A percentile compares a stretch with the other conserved stretches of the same genome.
phyloP scores from a whole-genome alignment of 2,797 vertebrate species.

The Babyrousa celebensis region DNA sequence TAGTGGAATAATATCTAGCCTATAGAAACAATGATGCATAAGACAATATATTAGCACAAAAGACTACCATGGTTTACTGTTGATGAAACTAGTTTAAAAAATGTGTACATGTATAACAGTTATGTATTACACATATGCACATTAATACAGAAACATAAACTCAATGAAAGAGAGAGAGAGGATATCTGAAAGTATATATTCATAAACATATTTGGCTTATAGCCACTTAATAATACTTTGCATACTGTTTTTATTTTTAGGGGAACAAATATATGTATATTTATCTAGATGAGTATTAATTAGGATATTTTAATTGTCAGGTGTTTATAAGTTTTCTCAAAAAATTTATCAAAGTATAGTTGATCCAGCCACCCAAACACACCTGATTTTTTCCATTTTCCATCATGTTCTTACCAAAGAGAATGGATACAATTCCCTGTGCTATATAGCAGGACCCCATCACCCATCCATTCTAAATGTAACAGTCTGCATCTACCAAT shows the following conservation, averaged over 20 bases:
- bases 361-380: too few species aligned
- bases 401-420: too few species aligned
- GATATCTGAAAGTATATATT: neutral
- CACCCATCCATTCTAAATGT: too few species aligned
- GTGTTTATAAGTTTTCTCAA: neutral
- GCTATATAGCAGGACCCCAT: too few species aligned
- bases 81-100: constrained; percentile 1
- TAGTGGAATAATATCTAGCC: neutral
- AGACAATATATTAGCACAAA: neutral
- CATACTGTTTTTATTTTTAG: neutral
- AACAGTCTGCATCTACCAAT: too few species aligned
- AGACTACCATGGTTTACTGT: neutral
- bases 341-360: too few species aligned
- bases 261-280: neutral
- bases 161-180: neutral
- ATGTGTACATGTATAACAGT: neutral
- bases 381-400: too few species aligned
- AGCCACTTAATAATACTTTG: neutral
- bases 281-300: neutral
- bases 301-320: neutral
- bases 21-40: neutral
- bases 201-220: neutral
- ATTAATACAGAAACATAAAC: neutral
- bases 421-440: too few species aligned
- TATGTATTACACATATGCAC: neutral